These are phyloP conservation scores for Pan troglodytes DNA, from an alignment of 2,113 vertebrate species.

Conservation along the genomic window DNA sequence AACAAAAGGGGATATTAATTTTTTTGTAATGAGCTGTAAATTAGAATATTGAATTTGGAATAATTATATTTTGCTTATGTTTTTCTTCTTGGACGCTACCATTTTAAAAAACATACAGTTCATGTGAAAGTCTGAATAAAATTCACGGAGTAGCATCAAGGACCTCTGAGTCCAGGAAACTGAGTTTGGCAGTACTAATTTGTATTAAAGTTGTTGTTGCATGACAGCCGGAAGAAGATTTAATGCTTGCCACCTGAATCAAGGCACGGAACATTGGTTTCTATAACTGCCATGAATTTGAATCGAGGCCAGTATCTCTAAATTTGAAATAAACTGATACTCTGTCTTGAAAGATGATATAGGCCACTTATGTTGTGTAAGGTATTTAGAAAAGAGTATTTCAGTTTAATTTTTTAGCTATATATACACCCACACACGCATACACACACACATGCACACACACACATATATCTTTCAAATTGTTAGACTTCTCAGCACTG, in stretches of 20 bases:
- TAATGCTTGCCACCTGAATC: slow-evolving; percentile 92
- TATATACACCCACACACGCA: slow-evolving; percentile 15
- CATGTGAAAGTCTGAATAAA: slow-evolving; percentile 85
- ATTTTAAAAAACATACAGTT: slow-evolving; percentile 82
- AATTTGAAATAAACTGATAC: slow-evolving; percentile 91
- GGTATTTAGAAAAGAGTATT: slow-evolving; percentile 87
- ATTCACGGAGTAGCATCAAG: slow-evolving; percentile 87
- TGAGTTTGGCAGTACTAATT: slow-evolving; percentile 91
- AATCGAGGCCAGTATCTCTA: slow-evolving; percentile 91
- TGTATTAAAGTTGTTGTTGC: slow-evolving; percentile 92
- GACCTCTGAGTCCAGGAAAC: slow-evolving; percentile 87
- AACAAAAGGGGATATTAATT: slow-evolving; percentile 77
- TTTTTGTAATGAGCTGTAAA: slow-evolving; percentile 74
- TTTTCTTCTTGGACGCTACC: slow-evolving; percentile 81
- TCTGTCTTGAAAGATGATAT: slow-evolving; percentile 86
- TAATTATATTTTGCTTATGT: slow-evolving; percentile 74
- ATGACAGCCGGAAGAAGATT: slow-evolving; percentile 92
- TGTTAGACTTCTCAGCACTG: slow-evolving; percentile 63
- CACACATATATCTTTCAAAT: slow-evolving; percentile 70
- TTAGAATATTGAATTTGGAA: slow-evolving; percentile 77
- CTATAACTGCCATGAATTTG: slow-evolving; percentile 91
- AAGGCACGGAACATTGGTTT: slow-evolving; percentile 89
- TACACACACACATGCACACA: not conserved
- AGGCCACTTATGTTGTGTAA: slow-evolving; percentile 84
- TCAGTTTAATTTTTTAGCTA: slow-evolving; percentile 84